Evolutionary conservation across 2,113 vertebrate genomes (phyloP), one percentile per base, ranked within the genome.

Genomic region (Dicrurus megarhynchus): DNA sequence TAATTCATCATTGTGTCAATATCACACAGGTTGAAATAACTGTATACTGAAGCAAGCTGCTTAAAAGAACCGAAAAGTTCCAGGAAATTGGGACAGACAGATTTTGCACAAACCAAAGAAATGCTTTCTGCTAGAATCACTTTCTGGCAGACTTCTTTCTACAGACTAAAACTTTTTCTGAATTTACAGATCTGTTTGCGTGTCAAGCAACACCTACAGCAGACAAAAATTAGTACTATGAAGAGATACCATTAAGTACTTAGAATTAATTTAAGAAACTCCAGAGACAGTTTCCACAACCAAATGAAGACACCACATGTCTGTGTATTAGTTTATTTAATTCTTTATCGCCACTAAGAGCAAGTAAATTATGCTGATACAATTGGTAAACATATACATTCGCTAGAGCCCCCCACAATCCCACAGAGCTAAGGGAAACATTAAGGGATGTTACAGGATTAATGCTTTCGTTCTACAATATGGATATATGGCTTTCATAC

Each of bases 261-360:
- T 60, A 22, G 8, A 86, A 91, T 67, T 92, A 49, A 85, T 53
- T 55, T 60, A 63, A 57, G 73, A 87, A 65, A 71, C 26, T 50
- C 79, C 37, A 46, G 21, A 89, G 80, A 53, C 56, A 13, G 57
- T 73, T 93, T 30, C 44, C 76, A 83, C 35, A 92, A 74, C 65
- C 39, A 87, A 94, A 96, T 15, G 44, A 96, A 18, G 75, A 85
- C 79, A 47, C 24, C 17, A 63, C 7, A 1, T 53, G 24, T 81
- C 91, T 60, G 69, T 89, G 59, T 88, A 97, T 96, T 95, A 96
- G 86, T 95, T 94, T 94, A 95, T 96, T 97, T 89, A 94, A 79
- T 84, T 95, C 42, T 95, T 80, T 41, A 91, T 94, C 73, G 26
- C 35, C 78, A 88, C 93, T 95, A 96, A 95, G 79, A 97, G 81